Evolutionary conservation across 64 coral and sea anemone species (phyloP).

Genomic region (Cladopsammia gracilis): DNA sequence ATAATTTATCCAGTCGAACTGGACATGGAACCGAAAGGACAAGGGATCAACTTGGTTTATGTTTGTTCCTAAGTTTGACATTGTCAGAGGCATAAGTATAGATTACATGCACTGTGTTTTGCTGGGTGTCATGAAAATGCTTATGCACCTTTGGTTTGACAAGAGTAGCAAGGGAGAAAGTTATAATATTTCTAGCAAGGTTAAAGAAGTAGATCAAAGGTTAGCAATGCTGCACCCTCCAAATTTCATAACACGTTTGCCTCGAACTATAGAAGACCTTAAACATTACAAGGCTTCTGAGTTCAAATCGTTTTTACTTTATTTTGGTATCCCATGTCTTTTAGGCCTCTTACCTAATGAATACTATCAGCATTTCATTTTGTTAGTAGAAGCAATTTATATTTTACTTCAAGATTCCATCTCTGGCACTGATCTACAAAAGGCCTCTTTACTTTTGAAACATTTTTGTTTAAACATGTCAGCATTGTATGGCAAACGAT

Average conservation of each 20-base stretch:
- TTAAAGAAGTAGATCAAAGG: slow-evolving; percentile 25
- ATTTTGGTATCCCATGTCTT: slow-evolving; percentile 13
- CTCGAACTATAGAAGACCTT: slow-evolving; percentile 12
- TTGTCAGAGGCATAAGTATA: slow-evolving; percentile 22
- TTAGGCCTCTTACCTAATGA: slow-evolving; percentile 48
- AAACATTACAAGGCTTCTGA: slow-evolving; percentile 6
- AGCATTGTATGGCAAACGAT: too few relatives aligned
- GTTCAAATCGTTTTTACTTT: too few relatives aligned
- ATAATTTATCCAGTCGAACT: too few relatives aligned
- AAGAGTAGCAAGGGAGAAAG: slow-evolving; percentile 2
- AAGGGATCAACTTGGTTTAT: too few relatives aligned
- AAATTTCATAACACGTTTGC: slow-evolving; percentile 2
- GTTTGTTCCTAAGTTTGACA: slow-evolving; percentile 43
- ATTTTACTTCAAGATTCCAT: slow-evolving; percentile 25
- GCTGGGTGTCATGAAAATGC: slow-evolving; percentile 61
- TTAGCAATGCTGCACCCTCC: neutral
- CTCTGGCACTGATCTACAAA: neutral
- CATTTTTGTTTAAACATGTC: too few relatives aligned
- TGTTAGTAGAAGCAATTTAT: slow-evolving; percentile 33
- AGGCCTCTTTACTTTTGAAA: neutral
- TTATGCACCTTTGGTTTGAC: slow-evolving; percentile 56
- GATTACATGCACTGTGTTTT: slow-evolving; percentile 68
- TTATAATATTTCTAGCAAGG: slow-evolving; percentile 1
- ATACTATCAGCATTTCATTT: slow-evolving; percentile 24
- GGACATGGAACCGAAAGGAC: too few relatives aligned